These are phyloP conservation scores for Nephrotoma guestfalica DNA, from an alignment of 2,888 invertebrate species.

Conservation along the genomic window DNA sequence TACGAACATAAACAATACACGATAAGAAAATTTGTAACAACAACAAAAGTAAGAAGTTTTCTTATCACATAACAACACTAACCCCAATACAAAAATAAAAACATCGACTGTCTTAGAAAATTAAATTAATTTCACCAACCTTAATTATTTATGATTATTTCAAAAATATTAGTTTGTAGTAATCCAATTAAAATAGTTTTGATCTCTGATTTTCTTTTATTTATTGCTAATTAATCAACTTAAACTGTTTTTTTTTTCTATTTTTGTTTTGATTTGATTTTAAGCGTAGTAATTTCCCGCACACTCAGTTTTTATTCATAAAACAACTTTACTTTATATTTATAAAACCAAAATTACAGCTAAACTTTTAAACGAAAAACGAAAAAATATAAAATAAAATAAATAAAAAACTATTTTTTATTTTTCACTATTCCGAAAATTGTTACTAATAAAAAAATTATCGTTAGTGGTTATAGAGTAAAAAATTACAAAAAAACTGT, in stretches of 20 bases:
- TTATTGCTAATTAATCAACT: background rate
- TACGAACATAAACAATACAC: background rate
- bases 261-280: too few species aligned
- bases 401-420: too few species aligned
- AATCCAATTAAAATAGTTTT: background rate
- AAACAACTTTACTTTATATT: too few species aligned
- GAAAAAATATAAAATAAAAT: too few species aligned
- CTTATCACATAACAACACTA: background rate
- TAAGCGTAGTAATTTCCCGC: background rate
- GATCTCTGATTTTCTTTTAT: background rate
- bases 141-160: background rate
- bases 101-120: background rate
- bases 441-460: too few species aligned
- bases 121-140: background rate
- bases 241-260: background rate
- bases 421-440: too few species aligned
- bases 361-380: background rate
- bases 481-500: background rate
- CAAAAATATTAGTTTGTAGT: background rate
- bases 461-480: background rate
- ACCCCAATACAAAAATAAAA: background rate
- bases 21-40: background rate
- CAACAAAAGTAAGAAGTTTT: background rate
- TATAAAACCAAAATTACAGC: background rate
- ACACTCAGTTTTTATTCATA: background rate